Evolutionary conservation across 2,113 vertebrate genomes (phyloP).

Genomic region (Haliaeetus leucogaster): DNA sequence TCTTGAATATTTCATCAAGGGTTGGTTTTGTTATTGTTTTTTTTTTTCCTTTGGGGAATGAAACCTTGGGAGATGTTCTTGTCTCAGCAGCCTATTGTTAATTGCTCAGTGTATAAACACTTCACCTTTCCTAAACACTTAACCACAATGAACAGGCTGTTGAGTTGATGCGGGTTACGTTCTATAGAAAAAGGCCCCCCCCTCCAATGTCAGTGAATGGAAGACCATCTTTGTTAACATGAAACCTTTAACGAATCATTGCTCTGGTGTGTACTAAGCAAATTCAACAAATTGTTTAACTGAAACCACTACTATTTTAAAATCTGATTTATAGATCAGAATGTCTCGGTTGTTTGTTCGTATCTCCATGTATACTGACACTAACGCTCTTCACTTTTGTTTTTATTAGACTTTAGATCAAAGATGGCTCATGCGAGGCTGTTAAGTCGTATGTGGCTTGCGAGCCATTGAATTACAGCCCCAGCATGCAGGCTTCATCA

Average conservation of each 20-base stretch:
- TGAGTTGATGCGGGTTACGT: neutral
- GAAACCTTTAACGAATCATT: neutral
- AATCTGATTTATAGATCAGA: neutral
- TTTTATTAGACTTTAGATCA: neutral
- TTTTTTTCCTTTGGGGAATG: neutral
- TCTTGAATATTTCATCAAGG: neutral
- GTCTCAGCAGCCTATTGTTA: neutral
- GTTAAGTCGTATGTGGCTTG: neutral
- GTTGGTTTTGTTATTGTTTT: neutral
- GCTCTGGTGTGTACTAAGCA: neutral
- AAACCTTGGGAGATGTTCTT: constrained; percentile 1
- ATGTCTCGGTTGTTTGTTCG: fast-evolving
- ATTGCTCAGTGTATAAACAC: neutral
- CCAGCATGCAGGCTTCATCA: neutral
- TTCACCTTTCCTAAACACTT: neutral
- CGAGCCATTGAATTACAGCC: neutral
- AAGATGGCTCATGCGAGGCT: neutral
- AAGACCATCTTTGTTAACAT: neutral
- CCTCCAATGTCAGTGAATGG: neutral
- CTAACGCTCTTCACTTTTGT: neutral
- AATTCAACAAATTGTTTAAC: neutral
- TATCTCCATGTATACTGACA: neutral
- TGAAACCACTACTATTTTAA: neutral
- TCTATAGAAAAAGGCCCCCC: neutral
- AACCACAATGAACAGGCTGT: neutral